Base-by-base conservation (phyloP, 2,113 vertebrate genomes). In the Turnix velox region DNA sequence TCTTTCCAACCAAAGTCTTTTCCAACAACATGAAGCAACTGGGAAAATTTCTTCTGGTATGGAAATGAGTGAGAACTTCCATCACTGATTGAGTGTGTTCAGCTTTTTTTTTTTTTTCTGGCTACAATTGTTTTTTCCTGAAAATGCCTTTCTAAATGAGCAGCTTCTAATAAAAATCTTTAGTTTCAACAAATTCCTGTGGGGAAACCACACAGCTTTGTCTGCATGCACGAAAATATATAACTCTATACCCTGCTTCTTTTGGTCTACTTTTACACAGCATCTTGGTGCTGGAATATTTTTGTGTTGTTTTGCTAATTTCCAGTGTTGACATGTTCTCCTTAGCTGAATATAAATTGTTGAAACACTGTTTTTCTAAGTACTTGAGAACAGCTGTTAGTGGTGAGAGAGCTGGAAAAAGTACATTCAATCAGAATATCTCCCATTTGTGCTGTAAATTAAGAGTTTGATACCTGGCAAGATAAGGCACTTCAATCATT, bases 401-500 rank as follows among this genome's bases (percentile, higher is more conserved):
- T 62, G 31, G 31, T 31, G 42, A 72, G 72, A 77, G 69, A 72
- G 27, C 61, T 78, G 80, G 65, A 88, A 88, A 88, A 88, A 35
- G 79, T 55, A 59, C 37, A 59, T 74, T 67, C 71, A 91, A 87
- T 45, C 57, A 33, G 66, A 92, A 10, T 67, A 59, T 88, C 69
- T 93, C 69, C 54, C 37, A 27, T 76, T 87, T 81, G 45, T 76
- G 54, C 30, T 72, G 57, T 76, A 91, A 95, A 95, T 92, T 48
- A 87, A 92, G 66, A 87, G 87, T 82, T 65, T 54, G 81, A 95
- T 96, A 80, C 54, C 42, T 54, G 69, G 87, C 62, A 84, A 92
- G 84, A 95, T 91, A 92, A 94, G 68, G 59, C 25, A 72, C 51
- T 92, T 95, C 76, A 92, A 88, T 87, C 66, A 83, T 84, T 90